Base-by-base conservation (phyloP, 1,140 invertebrate species). In the Listronotus oregonensis region DNA sequence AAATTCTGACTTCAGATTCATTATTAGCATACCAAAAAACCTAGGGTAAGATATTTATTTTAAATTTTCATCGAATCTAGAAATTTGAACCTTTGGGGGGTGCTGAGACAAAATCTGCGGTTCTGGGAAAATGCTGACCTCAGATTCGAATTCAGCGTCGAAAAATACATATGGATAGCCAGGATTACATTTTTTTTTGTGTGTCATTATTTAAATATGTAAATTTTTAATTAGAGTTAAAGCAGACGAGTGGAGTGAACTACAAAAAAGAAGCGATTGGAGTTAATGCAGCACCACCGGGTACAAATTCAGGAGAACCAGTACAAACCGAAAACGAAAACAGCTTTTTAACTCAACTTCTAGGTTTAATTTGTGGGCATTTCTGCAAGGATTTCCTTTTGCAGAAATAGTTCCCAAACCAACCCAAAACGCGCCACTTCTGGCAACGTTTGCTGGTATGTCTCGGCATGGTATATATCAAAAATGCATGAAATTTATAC, bases 281-380 rank as follows among this genome's bases (percentile, higher is more conserved):
- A 7, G 47, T 60, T 42, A 52, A 44, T 32, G 64, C 56, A 12
- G 12, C 51, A 17, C 47, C 50, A 15, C 31, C 54, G 18, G 31
- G 18, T 17, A n/a, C 47, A 56, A 55, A 43, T 18, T 2, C 54
- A 17, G 10, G 12, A n/a, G 47, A 27, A 5, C 21, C 42, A 18
- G 6, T 8, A 12, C 44, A 59, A 32, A 43, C 54, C 8, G 12
- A 42, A 51, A 59, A 49, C 11, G 46, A 49, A 39, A 42, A 61
- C 47, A 51, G 55, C 49, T 66, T 71, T 31, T 32, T 71, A 17
- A 64, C 55, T 5, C 47, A 64, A 37, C 66, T 86, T 66, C 80
- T 86, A 65, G 81, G 84, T 46, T 66, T 85, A 60, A 76, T 87
- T 66, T 87, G 86, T 78, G 85, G 85, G 64, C 78, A 84, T 74